phyloP scores from a whole-genome alignment of 2,113 vertebrate genomes.

The Elgaria multicarinata region DNA sequence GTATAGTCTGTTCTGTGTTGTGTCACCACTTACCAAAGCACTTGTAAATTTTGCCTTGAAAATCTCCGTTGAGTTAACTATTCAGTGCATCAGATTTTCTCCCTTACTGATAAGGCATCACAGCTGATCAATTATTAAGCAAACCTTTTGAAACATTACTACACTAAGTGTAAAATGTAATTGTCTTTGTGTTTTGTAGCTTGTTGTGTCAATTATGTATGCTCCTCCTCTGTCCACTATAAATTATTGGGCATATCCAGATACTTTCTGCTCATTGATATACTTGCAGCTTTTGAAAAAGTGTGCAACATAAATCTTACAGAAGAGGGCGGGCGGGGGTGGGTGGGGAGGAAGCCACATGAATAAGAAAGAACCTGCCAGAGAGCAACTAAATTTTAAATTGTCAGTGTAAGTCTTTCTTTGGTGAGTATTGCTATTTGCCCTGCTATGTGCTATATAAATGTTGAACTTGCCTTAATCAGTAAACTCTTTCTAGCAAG shows the following conservation, averaged over 20 bases:
- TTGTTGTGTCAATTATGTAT: conserved; percentile 27
- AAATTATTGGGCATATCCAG: conserved; percentile 40
- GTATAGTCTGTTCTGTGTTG: background rate
- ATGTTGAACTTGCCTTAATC: conserved; percentile 12
- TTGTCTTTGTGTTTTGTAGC: background rate
- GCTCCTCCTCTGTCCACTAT: background rate
- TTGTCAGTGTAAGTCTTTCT: background rate
- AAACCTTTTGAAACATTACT: conserved; percentile 20
- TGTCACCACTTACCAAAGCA: background rate
- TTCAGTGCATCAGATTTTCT: background rate
- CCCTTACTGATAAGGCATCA: conserved; percentile 14
- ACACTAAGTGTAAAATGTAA: conserved; percentile 18
- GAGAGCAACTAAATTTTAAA: background rate
- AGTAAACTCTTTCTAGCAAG: conserved; percentile 13
- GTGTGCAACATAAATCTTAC: conserved; percentile 35
- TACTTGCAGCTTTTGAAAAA: conserved; percentile 17
- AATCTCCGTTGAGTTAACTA: background rate
- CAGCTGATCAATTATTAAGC: conserved; percentile 23
- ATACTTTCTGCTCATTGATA: background rate
- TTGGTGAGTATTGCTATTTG: background rate
- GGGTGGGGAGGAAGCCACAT: background rate
- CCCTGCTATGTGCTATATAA: background rate
- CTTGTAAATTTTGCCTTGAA: background rate
- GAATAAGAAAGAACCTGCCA: background rate
- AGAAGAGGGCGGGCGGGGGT: too few species aligned